Conservation (phyloP, 2,113 vertebrate genomes). For the Cyrtonyx montezumae region DNA sequence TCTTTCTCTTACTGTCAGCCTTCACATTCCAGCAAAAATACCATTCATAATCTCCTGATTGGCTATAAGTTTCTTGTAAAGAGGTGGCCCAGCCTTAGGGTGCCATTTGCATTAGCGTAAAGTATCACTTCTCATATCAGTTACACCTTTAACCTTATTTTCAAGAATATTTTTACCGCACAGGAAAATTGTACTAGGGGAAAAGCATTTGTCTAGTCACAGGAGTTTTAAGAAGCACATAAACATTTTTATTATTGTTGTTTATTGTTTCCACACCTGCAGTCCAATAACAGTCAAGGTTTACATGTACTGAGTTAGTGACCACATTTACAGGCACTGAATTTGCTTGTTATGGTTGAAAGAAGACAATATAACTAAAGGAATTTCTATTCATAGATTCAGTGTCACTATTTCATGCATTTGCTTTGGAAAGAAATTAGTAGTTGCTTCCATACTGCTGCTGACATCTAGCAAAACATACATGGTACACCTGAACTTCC, state of each 20-base stretch:
- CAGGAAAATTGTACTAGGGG: not conserved
- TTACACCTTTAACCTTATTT: not conserved
- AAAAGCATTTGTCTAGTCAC: not conserved
- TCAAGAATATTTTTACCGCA: not conserved
- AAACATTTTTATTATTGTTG: not conserved
- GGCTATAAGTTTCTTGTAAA: not conserved
- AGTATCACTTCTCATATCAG: not conserved
- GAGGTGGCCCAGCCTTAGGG: not conserved
- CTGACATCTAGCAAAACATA: not conserved
- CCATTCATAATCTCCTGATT: not conserved
- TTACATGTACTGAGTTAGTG: not conserved
- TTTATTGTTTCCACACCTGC: conserved; percentile 52
- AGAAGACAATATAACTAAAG: not conserved
- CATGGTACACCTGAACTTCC: not conserved
- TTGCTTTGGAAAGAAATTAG: not conserved
- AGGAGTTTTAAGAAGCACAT: not conserved
- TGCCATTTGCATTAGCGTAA: not conserved
- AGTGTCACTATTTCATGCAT: not conserved
- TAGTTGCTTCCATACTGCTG: not conserved
- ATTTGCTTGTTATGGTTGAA: conserved; percentile 3
- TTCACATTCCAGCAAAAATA: not conserved
- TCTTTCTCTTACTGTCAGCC: not conserved
- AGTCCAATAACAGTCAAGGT: conserved; percentile 43
- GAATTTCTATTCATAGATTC: not conserved
- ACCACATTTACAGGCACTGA: not conserved